A percentile compares a stretch with the other conserved stretches of the same genome.
phyloP scores from a whole-genome alignment of 2,797 vertebrate species.

The Caiman crocodilus region DNA sequence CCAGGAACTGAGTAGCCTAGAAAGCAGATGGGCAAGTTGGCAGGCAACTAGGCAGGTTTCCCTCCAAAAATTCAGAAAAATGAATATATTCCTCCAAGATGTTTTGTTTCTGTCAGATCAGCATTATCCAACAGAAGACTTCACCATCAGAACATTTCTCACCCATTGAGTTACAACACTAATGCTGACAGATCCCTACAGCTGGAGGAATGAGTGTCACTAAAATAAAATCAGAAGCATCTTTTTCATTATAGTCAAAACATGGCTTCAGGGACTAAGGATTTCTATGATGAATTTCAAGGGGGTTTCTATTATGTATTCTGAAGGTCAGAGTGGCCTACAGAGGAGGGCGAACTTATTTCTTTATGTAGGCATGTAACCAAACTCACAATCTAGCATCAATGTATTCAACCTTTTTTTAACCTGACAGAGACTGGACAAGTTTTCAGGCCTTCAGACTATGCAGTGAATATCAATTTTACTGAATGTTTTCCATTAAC shows the following conservation, averaged over 20 bases:
- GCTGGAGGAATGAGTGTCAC: neutral
- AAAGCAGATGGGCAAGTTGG: fast-evolving
- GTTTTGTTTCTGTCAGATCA: neutral
- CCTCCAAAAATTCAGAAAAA: neutral
- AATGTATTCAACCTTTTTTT: neutral
- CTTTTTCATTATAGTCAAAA: neutral
- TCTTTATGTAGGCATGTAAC: fast-evolving
- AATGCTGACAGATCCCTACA: neutral
- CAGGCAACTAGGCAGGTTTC: fast-evolving
- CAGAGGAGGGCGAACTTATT: fast-evolving
- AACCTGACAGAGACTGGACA: fast-evolving
- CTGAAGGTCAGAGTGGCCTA: neutral
- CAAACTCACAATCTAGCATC: neutral
- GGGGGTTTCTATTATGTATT: too few species aligned
- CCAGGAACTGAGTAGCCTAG: neutral
- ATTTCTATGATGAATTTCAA: fast-evolving
- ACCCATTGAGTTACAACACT: neutral
- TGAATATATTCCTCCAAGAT: neutral
- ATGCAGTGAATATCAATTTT: neutral
- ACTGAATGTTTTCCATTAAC: neutral
- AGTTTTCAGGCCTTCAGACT: neutral
- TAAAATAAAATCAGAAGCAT: neutral
- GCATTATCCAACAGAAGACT: neutral
- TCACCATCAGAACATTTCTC: neutral
- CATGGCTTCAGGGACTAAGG: neutral